Evolutionary conservation across 1,140 invertebrate species (phyloP).

Genomic region (Paraescarpia echinospica): DNA sequence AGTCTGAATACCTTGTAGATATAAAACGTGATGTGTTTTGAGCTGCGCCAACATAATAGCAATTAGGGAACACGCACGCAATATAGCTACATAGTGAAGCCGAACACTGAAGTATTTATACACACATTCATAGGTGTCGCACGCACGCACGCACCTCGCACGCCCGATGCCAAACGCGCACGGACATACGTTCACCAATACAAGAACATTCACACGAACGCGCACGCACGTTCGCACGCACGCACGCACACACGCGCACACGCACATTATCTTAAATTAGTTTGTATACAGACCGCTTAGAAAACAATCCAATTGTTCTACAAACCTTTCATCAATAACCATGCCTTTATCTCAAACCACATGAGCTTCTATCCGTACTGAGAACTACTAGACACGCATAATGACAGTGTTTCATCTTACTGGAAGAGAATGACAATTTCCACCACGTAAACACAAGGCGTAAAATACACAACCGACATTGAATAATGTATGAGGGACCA

Average conservation of each 20-base stretch:
- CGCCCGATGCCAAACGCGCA: too few species aligned
- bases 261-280: neutral
- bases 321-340: neutral
- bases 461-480: neutral
- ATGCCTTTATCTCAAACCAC: neutral
- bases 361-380: neutral
- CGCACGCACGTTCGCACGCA: neutral
- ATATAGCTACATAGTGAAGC: too few species aligned
- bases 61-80: too few species aligned
- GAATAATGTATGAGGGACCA: neutral
- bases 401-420: neutral
- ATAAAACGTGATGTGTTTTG: too few species aligned
- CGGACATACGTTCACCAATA: too few species aligned
- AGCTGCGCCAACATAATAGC: too few species aligned
- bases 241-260: neutral
- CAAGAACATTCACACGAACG: too few species aligned
- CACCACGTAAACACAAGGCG: neutral
- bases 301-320: neutral
- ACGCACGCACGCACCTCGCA: too few species aligned
- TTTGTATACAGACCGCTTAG: neutral
- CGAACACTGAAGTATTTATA: too few species aligned
- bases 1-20: too few species aligned
- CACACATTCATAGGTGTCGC: too few species aligned
- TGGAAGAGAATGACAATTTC: neutral
- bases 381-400: neutral